phyloP scores from a whole-genome alignment of 1,140 invertebrate genomes.

The Dinoponera quadriceps region DNA sequence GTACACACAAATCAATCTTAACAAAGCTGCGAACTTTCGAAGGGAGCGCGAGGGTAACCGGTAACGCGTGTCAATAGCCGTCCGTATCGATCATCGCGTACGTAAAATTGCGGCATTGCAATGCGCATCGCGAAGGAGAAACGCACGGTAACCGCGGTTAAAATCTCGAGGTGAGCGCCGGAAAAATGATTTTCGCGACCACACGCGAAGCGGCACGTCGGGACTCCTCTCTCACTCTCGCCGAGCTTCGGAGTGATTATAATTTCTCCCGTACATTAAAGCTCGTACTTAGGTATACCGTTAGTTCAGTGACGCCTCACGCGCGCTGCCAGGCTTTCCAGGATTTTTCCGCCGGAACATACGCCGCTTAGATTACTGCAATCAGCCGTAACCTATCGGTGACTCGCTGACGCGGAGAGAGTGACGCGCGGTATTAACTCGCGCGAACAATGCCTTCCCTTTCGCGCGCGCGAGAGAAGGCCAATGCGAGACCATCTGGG shows the following conservation, averaged over 20 bases:
- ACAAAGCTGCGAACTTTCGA: constrained; percentile 15
- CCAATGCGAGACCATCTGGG: neutral
- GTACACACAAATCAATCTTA: constrained; percentile 35
- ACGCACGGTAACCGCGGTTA: neutral
- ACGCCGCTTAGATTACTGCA: constrained; percentile 73
- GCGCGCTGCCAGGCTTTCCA: constrained; percentile 60
- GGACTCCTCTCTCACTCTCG: constrained; percentile 17
- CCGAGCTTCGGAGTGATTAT: constrained; percentile 58
- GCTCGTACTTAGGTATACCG: constrained; percentile 71
- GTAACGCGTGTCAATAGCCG: constrained; percentile 23
- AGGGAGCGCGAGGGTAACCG: neutral
- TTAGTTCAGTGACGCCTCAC: constrained; percentile 71
- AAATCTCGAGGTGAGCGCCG: neutral
- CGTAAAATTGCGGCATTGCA: constrained; percentile 29
- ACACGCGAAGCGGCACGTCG: constrained; percentile 38
- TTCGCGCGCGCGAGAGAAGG: constrained; percentile 45
- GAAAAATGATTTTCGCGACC: constrained; percentile 53
- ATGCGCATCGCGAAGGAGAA: constrained; percentile 1
- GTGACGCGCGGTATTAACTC: constrained; percentile 68
- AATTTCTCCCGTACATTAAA: constrained; percentile 70
- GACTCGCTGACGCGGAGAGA: constrained; percentile 61
- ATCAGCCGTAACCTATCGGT: constrained; percentile 72
- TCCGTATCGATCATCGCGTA: constrained; percentile 32
- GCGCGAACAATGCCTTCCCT: constrained; percentile 64
- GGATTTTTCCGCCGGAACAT: constrained; percentile 58